phyloP scores from a whole-genome alignment of 2,797 vertebrate species.

The Melanotaenia nigrans region DNA sequence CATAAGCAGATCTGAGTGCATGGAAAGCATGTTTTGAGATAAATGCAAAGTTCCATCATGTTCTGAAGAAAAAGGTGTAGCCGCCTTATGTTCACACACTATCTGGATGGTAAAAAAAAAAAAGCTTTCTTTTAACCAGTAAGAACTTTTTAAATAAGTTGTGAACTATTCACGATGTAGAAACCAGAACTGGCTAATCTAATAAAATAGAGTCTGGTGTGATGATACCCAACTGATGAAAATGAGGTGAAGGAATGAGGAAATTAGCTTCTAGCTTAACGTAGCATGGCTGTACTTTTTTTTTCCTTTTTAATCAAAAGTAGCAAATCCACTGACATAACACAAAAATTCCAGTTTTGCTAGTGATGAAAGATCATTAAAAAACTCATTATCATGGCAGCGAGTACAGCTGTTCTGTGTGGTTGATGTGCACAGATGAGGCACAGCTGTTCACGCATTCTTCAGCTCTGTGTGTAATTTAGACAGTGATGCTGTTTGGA shows the following conservation, averaged over 20 bases:
- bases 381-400: not conserved
- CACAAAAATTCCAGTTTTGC: not conserved
- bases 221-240: not conserved
- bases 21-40: constrained; percentile 43
- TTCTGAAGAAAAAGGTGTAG: constrained; percentile 4
- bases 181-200: not conserved
- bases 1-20: constrained; percentile 31
- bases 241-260: not conserved
- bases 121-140: not conserved
- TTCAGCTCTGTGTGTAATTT: not conserved
- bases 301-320: not conserved
- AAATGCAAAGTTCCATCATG: constrained; percentile 6
- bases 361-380: not conserved
- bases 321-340: not conserved
- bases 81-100: constrained; percentile 47
- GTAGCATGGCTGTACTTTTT: not conserved
- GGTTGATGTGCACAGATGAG: not conserved
- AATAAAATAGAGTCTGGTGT: not conserved
- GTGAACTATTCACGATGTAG: not conserved
- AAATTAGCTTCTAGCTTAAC: not conserved
- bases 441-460: not conserved
- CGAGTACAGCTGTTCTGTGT: not conserved
- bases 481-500: not conserved
- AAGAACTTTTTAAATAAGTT: not conserved
- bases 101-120: not conserved